Base-by-base conservation (phyloP, 2,888 invertebrate genomes). In the Julus scandinavius region DNA sequence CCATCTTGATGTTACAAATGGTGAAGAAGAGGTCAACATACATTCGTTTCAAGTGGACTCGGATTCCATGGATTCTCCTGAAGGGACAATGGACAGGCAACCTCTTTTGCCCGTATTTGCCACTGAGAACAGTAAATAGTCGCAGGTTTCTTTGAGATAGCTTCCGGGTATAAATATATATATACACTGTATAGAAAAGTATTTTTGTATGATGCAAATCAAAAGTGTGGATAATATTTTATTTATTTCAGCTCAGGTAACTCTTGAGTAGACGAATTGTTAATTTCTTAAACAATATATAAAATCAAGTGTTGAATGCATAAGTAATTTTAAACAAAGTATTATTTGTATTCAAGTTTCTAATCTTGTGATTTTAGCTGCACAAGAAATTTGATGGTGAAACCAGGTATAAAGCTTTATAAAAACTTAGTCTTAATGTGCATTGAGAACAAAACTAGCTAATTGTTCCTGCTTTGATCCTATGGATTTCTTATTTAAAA, bases 41-140 rank as follows among this genome's bases (percentile, higher is more conserved):
- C 87, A 87, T 87, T 87, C 87, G 87, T 87, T 87, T 87, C 87
- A 87, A 58, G 54, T 40, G 40, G 87, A 87, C 50, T 50, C 38
- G 87, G 85, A 85, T 45, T 85, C 85, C 80, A 7, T 80, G 80
- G 80, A 80, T 38, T 80, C 80, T 80, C 80, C 38, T 80, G 80
- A 80, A 85, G 50, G n/a, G 20, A 49, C 11, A 45, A 49, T 29
- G 29, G 85, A 85, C 13, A 85, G 85, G 45, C 85, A 85, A 45
- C 85, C 85, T 45, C 45, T 85, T 20, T 85, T 85, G 50, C 45
- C 85, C 11, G 29, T 20, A 2, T 15, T 85, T 45, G 11, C 45
- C 13, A 20, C 17, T 41, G 15, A 85, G 72, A 72, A 72, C 72
- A 72, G 72, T 29, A 72, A 72, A 63, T 63, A 63, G n/a, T 7